Evolutionary conservation across 2,888 invertebrate genomes (phyloP), one percentile per base, ranked within the genome.

Genomic region (Linyphia triangularis): DNA sequence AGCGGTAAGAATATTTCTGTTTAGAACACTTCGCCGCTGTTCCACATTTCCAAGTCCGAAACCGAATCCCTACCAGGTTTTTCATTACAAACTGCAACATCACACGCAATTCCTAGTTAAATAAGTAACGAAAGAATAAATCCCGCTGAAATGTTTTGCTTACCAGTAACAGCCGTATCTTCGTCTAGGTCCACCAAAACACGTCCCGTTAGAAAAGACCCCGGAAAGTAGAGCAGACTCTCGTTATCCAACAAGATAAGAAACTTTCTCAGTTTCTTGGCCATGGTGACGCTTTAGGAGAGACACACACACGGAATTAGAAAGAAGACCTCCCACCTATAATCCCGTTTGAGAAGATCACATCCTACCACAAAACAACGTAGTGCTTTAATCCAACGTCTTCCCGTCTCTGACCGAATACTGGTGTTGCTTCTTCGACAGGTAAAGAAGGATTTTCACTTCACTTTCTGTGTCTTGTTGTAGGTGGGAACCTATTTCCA

Each of bases 231-330:
- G 88, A 98, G 93, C 90, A 98, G 93, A 91, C 97, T 97, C 69
- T 97, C 97, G 93, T 98, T 98, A 93, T 98, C 98, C 93, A 98
- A 97, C 90, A 98, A 95, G 92, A 98, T 97, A 89, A 98, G 94
- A 93, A 98, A 98, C 94, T 98, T 98, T 90, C 97, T 94, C 91
- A 98, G 94, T 94, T 98, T 98, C 91, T 96, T 90, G 2, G 92
- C 91, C 91, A 92, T 91, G 10, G 2, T 73, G 9, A 37, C 22
- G n/a, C 77, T 73, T 30, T 9, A 22, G 7, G 16, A 57, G 24
- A 7, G 16, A n/a, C 65, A 2, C 65, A 65, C n/a, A 28, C n/a
- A n/a, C n/a, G n/a, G n/a, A n/a, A n/a, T n/a, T n/a, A n/a, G 19
- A 51, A 72, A 57, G n/a, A 37, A 22, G 19, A 33, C 26, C 43